Evolutionary conservation across 2,797 vertebrate species (phyloP).

Genomic region (Lutjanus campechanus): DNA sequence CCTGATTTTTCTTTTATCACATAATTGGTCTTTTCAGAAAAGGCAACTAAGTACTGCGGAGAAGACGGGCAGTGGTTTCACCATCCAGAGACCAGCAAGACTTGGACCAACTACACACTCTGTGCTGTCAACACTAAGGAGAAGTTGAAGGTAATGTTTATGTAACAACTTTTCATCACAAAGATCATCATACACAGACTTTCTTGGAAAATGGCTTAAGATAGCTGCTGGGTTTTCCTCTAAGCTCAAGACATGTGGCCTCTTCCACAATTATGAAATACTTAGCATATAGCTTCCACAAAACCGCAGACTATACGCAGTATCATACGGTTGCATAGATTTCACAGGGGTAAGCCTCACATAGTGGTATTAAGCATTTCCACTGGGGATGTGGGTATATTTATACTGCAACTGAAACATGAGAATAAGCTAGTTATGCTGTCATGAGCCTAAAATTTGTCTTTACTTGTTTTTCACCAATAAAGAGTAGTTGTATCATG

Average conservation of each 20-base stretch:
- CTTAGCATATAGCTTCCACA: not conserved
- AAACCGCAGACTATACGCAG: not conserved
- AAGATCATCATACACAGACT: not conserved
- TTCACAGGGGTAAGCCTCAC: not conserved
- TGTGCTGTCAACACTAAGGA: constrained; percentile 90
- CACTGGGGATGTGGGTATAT: too few species aligned
- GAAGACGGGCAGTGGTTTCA: constrained; percentile 91
- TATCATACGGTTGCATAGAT: not conserved
- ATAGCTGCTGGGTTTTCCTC: not conserved
- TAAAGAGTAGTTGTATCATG: too few species aligned
- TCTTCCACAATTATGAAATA: not conserved
- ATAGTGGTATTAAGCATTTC: not conserved
- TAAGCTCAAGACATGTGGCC: not conserved
- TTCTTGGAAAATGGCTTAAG: not conserved
- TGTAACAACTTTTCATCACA: not conserved
- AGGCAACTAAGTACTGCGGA: constrained; percentile 91
- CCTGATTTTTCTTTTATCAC: not conserved
- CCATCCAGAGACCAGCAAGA: constrained; percentile 91
- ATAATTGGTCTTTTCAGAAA: constrained; percentile 82
- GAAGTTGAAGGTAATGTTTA: constrained; percentile 87
- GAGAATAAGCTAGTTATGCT: too few species aligned
- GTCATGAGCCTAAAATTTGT: too few species aligned
- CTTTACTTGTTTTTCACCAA: too few species aligned
- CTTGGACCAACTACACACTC: constrained; percentile 94
- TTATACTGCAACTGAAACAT: too few species aligned